Percentiles rank a stretch among this genome's conserved stretches.
phyloP scores from a whole-genome alignment of 2,113 vertebrate species.

The Limanda limanda region DNA sequence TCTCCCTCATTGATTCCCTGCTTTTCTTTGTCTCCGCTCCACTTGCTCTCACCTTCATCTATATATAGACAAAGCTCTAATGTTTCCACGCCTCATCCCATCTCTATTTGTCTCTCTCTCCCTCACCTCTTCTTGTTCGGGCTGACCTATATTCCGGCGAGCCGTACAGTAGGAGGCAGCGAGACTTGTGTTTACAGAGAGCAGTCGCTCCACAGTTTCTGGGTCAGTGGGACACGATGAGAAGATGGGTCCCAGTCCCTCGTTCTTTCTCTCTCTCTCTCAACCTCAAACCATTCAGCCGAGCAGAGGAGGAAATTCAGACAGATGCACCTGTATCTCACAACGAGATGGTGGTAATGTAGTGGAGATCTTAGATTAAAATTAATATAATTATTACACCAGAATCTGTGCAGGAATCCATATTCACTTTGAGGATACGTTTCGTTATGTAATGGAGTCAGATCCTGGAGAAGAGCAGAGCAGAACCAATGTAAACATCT shows the following conservation, averaged over 20 bases:
- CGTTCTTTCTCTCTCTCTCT: conserved; percentile 28
- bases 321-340: not conserved
- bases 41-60: conserved; percentile 41
- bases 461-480: conserved; percentile 38
- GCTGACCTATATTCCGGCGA: conserved; percentile 78
- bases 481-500: conserved; percentile 36
- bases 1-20: conserved; percentile 41
- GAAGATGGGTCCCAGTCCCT: conserved; percentile 44
- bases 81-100: conserved; percentile 15
- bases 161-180: conserved; percentile 48
- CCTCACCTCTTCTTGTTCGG: conserved; percentile 32
- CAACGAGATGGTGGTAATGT: not conserved
- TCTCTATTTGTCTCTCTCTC: conserved; percentile 1
- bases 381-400: too few relatives aligned
- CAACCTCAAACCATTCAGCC: conserved; percentile 19
- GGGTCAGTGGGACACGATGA: conserved; percentile 80
- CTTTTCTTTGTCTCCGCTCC: conserved; percentile 55
- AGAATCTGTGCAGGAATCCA: not conserved
- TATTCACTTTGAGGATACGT: conserved; percentile 1
- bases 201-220: conserved; percentile 70
- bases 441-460: conserved; percentile 57
- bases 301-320: not conserved
- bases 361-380: not conserved
- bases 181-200: conserved; percentile 61
- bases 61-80: conserved; percentile 46